Percentiles rank a stretch among this genome's conserved stretches.
Evolutionary conservation across 37 sponge, comb jelly and placozoan species (phyloP).

Genomic region (Chondrosia reniformis): DNA sequence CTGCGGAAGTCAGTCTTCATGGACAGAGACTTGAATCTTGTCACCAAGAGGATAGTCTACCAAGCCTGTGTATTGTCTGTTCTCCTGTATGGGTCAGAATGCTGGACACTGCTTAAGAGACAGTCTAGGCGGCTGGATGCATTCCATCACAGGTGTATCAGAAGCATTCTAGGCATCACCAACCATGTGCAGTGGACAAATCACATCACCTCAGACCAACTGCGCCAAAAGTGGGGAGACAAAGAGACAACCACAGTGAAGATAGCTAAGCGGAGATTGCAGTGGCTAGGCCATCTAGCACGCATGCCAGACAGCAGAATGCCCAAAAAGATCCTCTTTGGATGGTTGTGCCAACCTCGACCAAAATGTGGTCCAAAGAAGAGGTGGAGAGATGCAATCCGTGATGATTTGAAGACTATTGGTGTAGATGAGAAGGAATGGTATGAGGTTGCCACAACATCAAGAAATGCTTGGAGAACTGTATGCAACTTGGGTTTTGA

Average conservation of each 20-base stretch:
- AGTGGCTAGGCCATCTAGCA: conserved; percentile 35
- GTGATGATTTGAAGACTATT: conserved; percentile 5
- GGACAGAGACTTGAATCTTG: not conserved
- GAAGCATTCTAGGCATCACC: not conserved
- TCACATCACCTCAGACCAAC: not conserved
- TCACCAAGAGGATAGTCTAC: conserved; percentile 1
- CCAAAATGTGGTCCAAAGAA: conserved; percentile 24
- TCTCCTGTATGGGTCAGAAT: not conserved
- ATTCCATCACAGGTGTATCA: conserved; percentile 10
- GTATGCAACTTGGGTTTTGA: not conserved
- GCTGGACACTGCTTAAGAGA: not conserved
- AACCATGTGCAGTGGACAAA: not conserved
- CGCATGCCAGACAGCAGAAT: conserved; percentile 22
- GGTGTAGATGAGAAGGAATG: conserved; percentile 14
- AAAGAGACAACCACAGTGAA: conserved; percentile 13
- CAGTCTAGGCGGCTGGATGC: not conserved
- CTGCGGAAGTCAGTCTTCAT: not conserved
- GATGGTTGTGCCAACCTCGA: conserved; percentile 19
- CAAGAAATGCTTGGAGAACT: not conserved
- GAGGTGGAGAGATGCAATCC: conserved; percentile 26
- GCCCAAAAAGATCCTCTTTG: conserved; percentile 25
- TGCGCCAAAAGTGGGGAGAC: not conserved
- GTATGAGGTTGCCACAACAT: conserved; percentile 16
- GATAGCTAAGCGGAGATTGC: conserved; percentile 8
- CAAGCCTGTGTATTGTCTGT: conserved; percentile 1